These are phyloP conservation scores for Solen grandis DNA, from an alignment of 1,140 invertebrate genomes.

Conservation along the genomic window DNA sequence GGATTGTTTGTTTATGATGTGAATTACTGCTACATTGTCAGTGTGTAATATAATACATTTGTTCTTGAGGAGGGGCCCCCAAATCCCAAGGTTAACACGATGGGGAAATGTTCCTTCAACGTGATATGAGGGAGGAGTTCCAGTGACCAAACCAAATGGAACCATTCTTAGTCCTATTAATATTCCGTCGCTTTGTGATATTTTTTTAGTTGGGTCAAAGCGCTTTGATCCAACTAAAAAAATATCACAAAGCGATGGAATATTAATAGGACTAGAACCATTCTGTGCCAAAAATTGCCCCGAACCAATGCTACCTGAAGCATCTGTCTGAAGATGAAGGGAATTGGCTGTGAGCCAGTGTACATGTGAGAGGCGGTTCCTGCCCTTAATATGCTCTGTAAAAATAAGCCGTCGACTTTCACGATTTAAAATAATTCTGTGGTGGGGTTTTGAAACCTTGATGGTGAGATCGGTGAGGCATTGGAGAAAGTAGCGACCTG, in stretches of 20 bases:
- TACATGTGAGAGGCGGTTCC: slow-evolving; percentile 12
- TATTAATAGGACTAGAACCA: slow-evolving; percentile 29
- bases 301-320: not conserved
- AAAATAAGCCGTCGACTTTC: slow-evolving; percentile 13
- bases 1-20: slow-evolving; percentile 49
- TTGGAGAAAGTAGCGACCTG: slow-evolving; percentile 31
- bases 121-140: slow-evolving; percentile 5
- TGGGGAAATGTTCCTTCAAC: slow-evolving; percentile 42
- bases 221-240: too few relatives aligned
- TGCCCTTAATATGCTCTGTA: slow-evolving; percentile 40
- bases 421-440: slow-evolving; percentile 22
- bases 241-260: too few relatives aligned
- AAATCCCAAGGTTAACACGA: slow-evolving; percentile 8
- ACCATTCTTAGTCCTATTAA: not conserved
- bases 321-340: slow-evolving; percentile 23
- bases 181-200: too few relatives aligned
- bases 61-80: slow-evolving; percentile 17
- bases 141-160: not conserved
- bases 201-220: too few relatives aligned
- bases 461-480: slow-evolving; percentile 38
- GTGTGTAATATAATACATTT: slow-evolving; percentile 14
- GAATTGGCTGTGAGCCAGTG: slow-evolving; percentile 22
- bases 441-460: slow-evolving; percentile 15
- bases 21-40: slow-evolving; percentile 45
- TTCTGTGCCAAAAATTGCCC: slow-evolving; percentile 10